Base-by-base conservation (phyloP, 1,140 invertebrate genomes). In the Leptinotarsa lineolata region DNA sequence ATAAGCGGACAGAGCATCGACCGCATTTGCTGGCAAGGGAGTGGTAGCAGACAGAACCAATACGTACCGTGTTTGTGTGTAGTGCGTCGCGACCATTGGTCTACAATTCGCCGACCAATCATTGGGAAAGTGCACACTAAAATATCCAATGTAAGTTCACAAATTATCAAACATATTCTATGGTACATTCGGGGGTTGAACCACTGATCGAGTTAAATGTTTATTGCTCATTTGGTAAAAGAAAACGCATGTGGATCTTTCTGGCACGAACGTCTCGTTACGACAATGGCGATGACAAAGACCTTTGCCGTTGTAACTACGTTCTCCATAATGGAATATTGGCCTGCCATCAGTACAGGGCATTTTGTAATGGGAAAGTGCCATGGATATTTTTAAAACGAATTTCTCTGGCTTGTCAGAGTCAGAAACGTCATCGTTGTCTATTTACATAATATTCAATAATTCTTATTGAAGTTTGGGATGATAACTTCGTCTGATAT, bases 101-200 rank as follows among this genome's bases (percentile, higher is more conserved):
- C 88, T 88, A 88, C 86, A 86, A 87, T 87, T 88, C 87, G 85
- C 86, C 88, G 88, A 89, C 89, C 89, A 90, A 90, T 89, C 88
- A 88, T 89, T 89, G 88, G 87, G 87, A 89, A 88, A 90, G 84
- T 88, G 86, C 85, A 83, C 84, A 86, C 86, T 85, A 88, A 89
- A 91, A 90, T 91, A 90, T 90, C 89, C 89, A 90, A 91, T 90
- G 91, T 92, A 92, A 92, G 91, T 92, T 87, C 88, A 89, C 89
- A 90, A 89, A 91, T 91, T 91, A 90, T 90, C 88, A 88, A 89
- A 87, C 87, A 85, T 83, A 83, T 82, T 78, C 74, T 72, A 68
- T 68, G 65, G 54, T 77, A 63, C 67, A 74, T 74, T 76, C 72
- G 78, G 73, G 74, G 77, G 76, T 75, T 80, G 74, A 73, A 76